A percentile compares a stretch with the other conserved stretches of the same genome.
Evolutionary conservation across 2,888 invertebrate genomes (phyloP).

Genomic region (Micoletzkya japonica): DNA sequence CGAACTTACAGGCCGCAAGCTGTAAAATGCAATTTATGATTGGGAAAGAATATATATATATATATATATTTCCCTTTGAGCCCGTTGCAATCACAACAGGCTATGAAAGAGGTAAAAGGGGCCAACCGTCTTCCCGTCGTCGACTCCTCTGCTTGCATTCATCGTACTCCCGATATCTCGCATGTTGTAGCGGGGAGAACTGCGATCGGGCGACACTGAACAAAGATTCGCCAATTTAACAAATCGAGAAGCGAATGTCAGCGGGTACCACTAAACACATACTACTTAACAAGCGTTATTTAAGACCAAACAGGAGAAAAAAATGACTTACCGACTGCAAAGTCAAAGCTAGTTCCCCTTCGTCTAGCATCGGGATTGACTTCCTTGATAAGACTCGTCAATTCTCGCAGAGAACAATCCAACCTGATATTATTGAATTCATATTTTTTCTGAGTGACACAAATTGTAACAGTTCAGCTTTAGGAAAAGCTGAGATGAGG

Average conservation of each 20-base stretch:
- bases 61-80: background rate
- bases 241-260: background rate
- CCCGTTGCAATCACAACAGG: background rate
- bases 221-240: too few relatives aligned
- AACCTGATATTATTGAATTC: constrained; percentile 67
- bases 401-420: constrained; percentile 91
- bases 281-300: background rate
- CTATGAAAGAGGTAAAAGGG: background rate
- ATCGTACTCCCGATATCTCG: constrained; percentile 92
- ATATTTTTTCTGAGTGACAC: too few relatives aligned
- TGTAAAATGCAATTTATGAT: constrained; percentile 24
- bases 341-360: constrained; percentile 95
- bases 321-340: constrained; percentile 73
- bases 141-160: constrained; percentile 86
- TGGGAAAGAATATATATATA: background rate
- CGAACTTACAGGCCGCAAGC: constrained; percentile 76
- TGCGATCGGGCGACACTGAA: constrained; percentile 62
- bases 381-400: constrained; percentile 94
- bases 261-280: background rate
- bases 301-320: background rate
- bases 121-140: constrained; percentile 82
- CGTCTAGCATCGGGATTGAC: constrained; percentile 90
- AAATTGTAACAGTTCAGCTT: too few relatives aligned
- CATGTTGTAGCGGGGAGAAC: constrained; percentile 82
- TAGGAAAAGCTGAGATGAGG: too few relatives aligned